A percentile compares a stretch with the other conserved stretches of the same genome.
Conservation (phyloP, 1,140 invertebrate genomes). For the Protaetia brevitarsis region DNA sequence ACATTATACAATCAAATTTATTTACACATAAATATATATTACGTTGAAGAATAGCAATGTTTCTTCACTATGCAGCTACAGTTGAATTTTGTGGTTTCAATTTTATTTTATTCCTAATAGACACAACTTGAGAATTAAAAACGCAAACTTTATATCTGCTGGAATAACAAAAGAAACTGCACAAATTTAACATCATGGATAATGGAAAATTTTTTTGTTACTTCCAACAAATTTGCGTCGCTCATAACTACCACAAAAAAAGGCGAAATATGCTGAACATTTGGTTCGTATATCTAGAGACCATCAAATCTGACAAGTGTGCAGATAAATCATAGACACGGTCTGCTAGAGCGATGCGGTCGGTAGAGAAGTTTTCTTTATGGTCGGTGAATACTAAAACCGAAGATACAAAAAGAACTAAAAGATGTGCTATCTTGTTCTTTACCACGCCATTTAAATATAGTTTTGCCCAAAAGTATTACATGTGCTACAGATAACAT, state of each 20-base stretch:
- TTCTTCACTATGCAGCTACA: not conserved
- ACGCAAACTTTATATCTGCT: too few species aligned
- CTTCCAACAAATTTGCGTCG: too few species aligned
- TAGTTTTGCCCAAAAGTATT: too few species aligned
- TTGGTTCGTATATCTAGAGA: not conserved
- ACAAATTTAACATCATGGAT: too few species aligned
- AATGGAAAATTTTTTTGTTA: too few species aligned
- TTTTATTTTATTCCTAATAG: not conserved
- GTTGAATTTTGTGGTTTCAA: not conserved
- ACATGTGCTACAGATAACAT: too few species aligned
- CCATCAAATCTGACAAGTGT: not conserved
- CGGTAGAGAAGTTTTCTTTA: not conserved
- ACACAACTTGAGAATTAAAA: too few species aligned
- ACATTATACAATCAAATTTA: not conserved
- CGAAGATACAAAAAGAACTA: not conserved
- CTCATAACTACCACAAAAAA: too few species aligned
- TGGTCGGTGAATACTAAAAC: not conserved
- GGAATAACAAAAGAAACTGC: too few species aligned
- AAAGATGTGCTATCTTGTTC: too few species aligned
- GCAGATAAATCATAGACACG: not conserved
- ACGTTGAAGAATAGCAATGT: not conserved
- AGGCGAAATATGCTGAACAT: too few species aligned
- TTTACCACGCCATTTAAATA: too few species aligned
- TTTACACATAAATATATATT: not conserved
- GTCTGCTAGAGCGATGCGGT: not conserved